A percentile compares a stretch with the other conserved stretches of the same genome.
Conservation (phyloP, 2,888 invertebrate species). For the Platerodrilus igneus region DNA sequence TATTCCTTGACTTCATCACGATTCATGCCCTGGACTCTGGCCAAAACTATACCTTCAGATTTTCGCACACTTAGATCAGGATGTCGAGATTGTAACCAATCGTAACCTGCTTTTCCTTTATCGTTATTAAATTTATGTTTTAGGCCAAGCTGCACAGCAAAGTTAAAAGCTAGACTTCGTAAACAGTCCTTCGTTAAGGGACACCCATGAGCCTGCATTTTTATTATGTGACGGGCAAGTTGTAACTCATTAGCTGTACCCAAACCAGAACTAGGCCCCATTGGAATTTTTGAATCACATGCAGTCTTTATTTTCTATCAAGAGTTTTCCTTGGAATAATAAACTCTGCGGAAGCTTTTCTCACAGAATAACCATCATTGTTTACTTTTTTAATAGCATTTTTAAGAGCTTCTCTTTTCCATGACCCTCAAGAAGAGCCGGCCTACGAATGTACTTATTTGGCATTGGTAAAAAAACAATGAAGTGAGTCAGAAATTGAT, state of each 20-base stretch:
- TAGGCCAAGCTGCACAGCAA: slow-evolving; percentile 5
- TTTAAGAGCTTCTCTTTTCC: not conserved
- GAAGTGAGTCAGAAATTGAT: too few species aligned
- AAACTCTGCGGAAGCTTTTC: slow-evolving; percentile 7
- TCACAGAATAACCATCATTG: slow-evolving; percentile 1
- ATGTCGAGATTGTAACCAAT: slow-evolving; percentile 32
- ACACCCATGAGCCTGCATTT: slow-evolving; percentile 24
- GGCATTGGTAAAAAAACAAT: slow-evolving; percentile 9
- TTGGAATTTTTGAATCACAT: slow-evolving; percentile 3
- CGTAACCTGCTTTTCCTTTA: slow-evolving; percentile 30
- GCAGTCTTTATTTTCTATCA: slow-evolving; percentile 10
- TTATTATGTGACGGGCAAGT: slow-evolving; percentile 25
- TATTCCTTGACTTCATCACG: slow-evolving; percentile 33
- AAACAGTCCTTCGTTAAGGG: slow-evolving; percentile 1
- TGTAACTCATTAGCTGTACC: slow-evolving; percentile 22
- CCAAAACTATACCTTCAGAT: slow-evolving; percentile 33
- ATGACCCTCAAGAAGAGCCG: too few species aligned
- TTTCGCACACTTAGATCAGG: slow-evolving; percentile 31
- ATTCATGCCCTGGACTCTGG: slow-evolving; percentile 30
- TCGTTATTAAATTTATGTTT: slow-evolving; percentile 22
- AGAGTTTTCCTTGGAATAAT: slow-evolving; percentile 10
- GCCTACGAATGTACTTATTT: slow-evolving; percentile 6
- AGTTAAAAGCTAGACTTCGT: slow-evolving; percentile 10
- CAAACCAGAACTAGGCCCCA: slow-evolving; percentile 9
- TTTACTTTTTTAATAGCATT: not conserved